Percentiles rank a stretch among this genome's conserved stretches.
phyloP scores from a whole-genome alignment of 2,113 vertebrate species.

The Pampusana beccarii region DNA sequence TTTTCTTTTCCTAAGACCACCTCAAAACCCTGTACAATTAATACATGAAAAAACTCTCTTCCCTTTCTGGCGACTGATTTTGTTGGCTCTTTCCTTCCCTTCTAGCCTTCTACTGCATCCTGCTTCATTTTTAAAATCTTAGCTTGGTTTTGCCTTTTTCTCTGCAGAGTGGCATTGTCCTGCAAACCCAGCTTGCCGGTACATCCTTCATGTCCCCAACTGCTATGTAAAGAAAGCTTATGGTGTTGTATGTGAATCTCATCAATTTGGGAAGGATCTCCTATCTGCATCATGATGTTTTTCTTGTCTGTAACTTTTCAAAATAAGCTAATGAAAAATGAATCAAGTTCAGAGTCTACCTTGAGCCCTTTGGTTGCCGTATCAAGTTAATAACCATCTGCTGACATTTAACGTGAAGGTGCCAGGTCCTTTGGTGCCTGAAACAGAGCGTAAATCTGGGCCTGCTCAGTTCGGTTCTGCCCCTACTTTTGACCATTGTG shows the following conservation, averaged over 20 bases:
- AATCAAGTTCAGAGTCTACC: background rate
- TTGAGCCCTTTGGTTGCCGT: background rate
- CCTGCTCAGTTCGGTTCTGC: background rate
- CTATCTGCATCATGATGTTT: background rate
- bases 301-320: background rate
- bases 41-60: background rate
- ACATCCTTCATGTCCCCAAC: background rate
- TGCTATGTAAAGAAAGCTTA: background rate
- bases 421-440: background rate
- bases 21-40: background rate
- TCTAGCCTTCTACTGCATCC: background rate
- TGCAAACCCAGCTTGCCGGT: background rate
- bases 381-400: background rate
- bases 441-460: background rate
- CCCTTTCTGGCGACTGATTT: background rate
- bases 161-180: background rate
- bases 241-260: no score
- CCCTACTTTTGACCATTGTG: background rate
- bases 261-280: background rate
- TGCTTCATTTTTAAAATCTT: background rate
- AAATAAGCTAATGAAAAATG: background rate
- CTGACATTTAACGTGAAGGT: background rate
- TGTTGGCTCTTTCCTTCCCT: background rate
- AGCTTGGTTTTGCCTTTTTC: background rate
- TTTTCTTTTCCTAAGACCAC: background rate